Evolutionary conservation across 2,797 vertebrate genomes (phyloP), one percentile per base, ranked within the genome.

Genomic region (Danio jaintianensis): DNA sequence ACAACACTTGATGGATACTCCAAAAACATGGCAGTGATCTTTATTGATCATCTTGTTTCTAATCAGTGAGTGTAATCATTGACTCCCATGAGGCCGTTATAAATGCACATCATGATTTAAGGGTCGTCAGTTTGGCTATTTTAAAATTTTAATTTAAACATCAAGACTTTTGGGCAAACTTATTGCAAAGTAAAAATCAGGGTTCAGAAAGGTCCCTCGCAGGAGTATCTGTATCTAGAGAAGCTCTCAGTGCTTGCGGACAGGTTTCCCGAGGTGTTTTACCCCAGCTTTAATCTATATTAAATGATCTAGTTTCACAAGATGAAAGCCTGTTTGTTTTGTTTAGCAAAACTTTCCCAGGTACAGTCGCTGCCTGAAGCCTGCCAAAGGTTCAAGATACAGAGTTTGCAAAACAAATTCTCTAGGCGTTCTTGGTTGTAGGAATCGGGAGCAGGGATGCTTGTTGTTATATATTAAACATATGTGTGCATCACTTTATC

Each of bases 231-330:
- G 18, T 38, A 53, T 73, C 42, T 22, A 29, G 47, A 75, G 6
- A 73, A 22, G 50, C 42, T 40, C 16, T 11, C 48, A 22, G 22
- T 83, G 85, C 71, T 62, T 62, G 79, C 40, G n/a, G 67, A 22
- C 75, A 81, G 71, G 79, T 73, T 85, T 88, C 80, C 75, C 43
- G 79, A 80, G 63, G 71, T 59, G 66, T 16, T 79, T 48, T 82
- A 79, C 83, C 87, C 93, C 11, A 52, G 79, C 82, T 87, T 85
- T 85, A 69, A 90, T 90, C 82, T 84, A 89, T 89, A 86, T 86
- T 88, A 70, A 74, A 91, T 91, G 82, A 89, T 85, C 36, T 53
- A 50, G 84, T 81, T 66, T 53, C 76, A 59, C 85, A 75, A 69
- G 75, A 84, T 84, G 84, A 90, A 89, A 90, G 82, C 56, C n/a